These are phyloP conservation scores for Microtus agrestis DNA, from an alignment of 2,797 vertebrate species.

Conservation along the genomic window DNA sequence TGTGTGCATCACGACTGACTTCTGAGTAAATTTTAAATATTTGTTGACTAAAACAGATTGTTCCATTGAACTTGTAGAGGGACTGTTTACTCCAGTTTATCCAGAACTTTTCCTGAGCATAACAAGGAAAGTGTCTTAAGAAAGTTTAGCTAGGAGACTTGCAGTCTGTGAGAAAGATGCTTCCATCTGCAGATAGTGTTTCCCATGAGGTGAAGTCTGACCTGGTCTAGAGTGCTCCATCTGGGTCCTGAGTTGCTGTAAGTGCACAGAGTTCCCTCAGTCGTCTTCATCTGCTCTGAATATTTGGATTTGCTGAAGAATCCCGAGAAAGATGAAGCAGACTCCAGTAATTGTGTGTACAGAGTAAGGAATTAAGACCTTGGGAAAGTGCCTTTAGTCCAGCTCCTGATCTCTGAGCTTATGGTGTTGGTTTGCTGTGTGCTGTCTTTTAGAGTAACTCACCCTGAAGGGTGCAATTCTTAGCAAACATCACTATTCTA, in stretches of 20 bases:
- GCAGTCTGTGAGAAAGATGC: neutral
- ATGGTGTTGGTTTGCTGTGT: neutral
- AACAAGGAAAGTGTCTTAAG: neutral
- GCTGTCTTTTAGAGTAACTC: constrained; percentile 29
- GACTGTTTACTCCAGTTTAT: neutral
- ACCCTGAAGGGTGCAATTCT: neutral
- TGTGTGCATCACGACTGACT: neutral
- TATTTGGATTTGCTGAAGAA: neutral
- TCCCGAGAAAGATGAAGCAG: neutral
- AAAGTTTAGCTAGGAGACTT: neutral
- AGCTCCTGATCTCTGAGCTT: neutral
- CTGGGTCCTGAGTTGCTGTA: neutral
- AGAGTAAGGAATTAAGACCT: neutral
- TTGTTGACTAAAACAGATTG: neutral
- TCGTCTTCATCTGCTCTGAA: neutral
- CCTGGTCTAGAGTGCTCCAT: neutral
- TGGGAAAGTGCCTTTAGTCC: neutral
- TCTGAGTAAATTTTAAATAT: constrained; percentile 22
- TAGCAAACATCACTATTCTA: neutral
- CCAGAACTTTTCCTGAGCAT: neutral
- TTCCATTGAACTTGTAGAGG: neutral
- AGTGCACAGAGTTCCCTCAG: neutral
- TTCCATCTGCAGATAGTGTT: neutral
- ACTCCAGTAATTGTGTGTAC: neutral
- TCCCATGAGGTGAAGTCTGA: neutral